phyloP scores from a whole-genome alignment of 2,113 vertebrate species.

The Edolisoma coerulescens region DNA sequence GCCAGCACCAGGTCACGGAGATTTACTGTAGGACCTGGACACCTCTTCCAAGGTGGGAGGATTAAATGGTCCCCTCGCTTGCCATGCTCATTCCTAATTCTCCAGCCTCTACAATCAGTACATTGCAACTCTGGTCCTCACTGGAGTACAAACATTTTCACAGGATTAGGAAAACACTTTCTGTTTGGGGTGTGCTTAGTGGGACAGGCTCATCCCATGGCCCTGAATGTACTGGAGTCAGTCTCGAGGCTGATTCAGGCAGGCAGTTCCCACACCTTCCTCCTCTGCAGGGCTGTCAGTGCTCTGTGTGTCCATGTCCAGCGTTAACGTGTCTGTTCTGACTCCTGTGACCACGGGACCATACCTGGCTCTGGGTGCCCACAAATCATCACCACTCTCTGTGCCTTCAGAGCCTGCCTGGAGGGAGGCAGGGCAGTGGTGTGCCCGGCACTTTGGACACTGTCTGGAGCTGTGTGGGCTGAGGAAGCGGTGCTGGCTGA shows the following conservation, averaged over 20 bases:
- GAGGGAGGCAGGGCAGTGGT: neutral
- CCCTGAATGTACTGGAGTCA: neutral
- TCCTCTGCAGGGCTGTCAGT: neutral
- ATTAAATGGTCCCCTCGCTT: neutral
- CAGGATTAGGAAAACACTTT: neutral
- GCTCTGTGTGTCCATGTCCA: neutral
- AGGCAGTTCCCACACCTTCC: neutral
- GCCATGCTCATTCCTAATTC: neutral
- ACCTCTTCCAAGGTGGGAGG: neutral
- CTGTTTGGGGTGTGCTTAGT: neutral
- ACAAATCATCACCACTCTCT: neutral
- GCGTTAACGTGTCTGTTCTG: rapidly evolving
- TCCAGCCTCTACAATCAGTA: neutral
- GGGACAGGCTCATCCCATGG: neutral
- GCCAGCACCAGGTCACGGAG: neutral
- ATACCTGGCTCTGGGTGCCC: neutral
- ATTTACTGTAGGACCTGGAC: neutral
- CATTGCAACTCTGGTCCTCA: neutral
- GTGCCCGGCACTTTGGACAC: too few relatives aligned
- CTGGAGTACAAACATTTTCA: neutral
- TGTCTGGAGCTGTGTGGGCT: neutral
- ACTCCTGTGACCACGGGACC: neutral
- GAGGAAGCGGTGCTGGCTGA: neutral
- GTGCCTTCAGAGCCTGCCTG: neutral
- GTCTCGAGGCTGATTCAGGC: rapidly evolving